Evolutionary conservation across 2,888 invertebrate species (phyloP).

Genomic region (Dynastes grantii): DNA sequence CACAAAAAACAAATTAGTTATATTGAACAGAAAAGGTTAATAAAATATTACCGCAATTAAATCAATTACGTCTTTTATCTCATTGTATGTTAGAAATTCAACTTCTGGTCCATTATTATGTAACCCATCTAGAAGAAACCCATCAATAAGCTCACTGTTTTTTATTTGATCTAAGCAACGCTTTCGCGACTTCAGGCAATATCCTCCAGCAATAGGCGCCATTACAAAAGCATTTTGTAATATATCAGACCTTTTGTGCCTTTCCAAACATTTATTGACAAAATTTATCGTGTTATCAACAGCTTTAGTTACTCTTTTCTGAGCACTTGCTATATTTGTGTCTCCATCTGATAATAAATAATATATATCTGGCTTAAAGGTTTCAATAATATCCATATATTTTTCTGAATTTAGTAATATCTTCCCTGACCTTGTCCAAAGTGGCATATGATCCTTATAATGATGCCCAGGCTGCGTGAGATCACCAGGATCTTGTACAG

Average conservation of each 20-base stretch:
- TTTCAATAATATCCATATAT: constrained; percentile 85
- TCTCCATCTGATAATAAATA: constrained; percentile 87
- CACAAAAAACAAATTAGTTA: constrained; percentile 52
- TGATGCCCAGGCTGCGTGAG: constrained; percentile 81
- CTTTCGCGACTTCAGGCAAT: constrained; percentile 76
- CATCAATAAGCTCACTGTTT: constrained; percentile 75
- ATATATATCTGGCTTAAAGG: constrained; percentile 86
- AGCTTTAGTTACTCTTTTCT: constrained; percentile 82
- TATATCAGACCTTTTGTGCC: constrained; percentile 74
- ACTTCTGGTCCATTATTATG: constrained; percentile 81
- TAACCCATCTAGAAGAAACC: constrained; percentile 88
- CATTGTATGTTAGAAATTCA: constrained; percentile 72
- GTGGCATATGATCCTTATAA: constrained; percentile 79
- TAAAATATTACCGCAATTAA: constrained; percentile 74
- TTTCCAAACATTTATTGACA: constrained; percentile 80
- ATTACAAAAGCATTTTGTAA: constrained; percentile 73
- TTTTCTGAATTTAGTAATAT: constrained; percentile 76
- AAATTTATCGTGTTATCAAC: constrained; percentile 80
- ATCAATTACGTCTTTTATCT: constrained; percentile 76
- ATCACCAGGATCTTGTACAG: constrained; percentile 82
- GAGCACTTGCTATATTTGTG: constrained; percentile 77
- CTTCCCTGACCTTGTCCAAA: constrained; percentile 88
- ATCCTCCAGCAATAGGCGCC: constrained; percentile 86
- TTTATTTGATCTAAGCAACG: constrained; percentile 77
- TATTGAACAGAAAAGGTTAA: not conserved